These are phyloP conservation scores for Danio aesculapii DNA, from an alignment of 2,797 vertebrate species.

Conservation along the genomic window DNA sequence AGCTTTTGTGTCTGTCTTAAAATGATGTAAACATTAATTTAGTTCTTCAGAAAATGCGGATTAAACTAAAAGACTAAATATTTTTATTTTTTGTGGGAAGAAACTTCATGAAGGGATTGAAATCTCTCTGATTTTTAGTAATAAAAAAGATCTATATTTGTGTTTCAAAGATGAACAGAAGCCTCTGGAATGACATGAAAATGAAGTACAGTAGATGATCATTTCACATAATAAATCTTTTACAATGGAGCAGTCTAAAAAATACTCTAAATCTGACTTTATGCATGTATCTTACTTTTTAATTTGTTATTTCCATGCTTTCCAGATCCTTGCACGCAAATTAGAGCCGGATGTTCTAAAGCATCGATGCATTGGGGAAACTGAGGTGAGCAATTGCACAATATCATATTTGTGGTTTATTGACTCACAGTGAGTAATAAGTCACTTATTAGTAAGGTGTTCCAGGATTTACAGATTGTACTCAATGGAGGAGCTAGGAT, in stretches of 20 bases:
- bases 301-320: neutral
- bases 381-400: slow-evolving; percentile 46
- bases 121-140: too few relatives aligned
- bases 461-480: slow-evolving; percentile 16
- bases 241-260: neutral
- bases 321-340: slow-evolving; percentile 3
- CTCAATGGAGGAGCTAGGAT: slow-evolving; percentile 3
- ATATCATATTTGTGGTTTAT: slow-evolving; percentile 7
- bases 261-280: neutral
- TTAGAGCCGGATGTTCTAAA: slow-evolving; percentile 19
- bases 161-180: too few relatives aligned
- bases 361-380: slow-evolving; percentile 44
- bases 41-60: too few relatives aligned
- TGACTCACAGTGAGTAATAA: slow-evolving; percentile 31
- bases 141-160: too few relatives aligned
- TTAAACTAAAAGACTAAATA: too few relatives aligned
- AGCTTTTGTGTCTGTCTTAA: too few relatives aligned
- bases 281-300: neutral
- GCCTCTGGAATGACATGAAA: too few relatives aligned
- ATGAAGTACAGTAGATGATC: too few relatives aligned
- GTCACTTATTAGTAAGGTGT: slow-evolving; percentile 27
- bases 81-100: too few relatives aligned
- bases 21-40: too few relatives aligned
- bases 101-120: too few relatives aligned
- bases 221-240: neutral